Percentiles rank a stretch among this genome's conserved stretches.
These are phyloP conservation scores for Colistium nudipinnis DNA, from an alignment of 2,113 vertebrate species.

Conservation along the genomic window DNA sequence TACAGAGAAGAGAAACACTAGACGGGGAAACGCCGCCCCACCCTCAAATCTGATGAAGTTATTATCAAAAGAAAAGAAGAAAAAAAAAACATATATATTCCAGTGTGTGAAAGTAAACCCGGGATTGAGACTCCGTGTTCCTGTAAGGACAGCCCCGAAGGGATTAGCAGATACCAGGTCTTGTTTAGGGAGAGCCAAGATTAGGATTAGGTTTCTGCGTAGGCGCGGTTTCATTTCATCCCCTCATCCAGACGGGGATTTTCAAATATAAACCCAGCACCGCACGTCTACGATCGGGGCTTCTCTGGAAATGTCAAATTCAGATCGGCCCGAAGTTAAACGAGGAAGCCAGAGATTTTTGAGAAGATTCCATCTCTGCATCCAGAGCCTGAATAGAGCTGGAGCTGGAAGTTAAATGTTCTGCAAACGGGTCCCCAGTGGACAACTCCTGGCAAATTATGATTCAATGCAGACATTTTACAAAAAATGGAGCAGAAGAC, in stretches of 20 bases:
- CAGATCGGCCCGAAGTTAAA: constrained; percentile 16
- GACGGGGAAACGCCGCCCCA: constrained; percentile 25
- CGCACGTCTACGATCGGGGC: not conserved
- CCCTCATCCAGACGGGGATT: constrained; percentile 8
- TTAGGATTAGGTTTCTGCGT: constrained; percentile 66
- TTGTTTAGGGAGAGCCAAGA: constrained; percentile 49
- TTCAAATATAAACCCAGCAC: constrained; percentile 3
- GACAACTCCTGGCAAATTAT: not conserved
- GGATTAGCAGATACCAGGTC: constrained; percentile 42
- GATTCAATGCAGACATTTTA: not conserved
- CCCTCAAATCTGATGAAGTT: constrained; percentile 41
- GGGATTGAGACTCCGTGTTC: constrained; percentile 31
- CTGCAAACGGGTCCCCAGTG: no score
- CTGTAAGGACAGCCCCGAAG: constrained; percentile 23
- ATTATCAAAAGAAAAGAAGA: constrained; percentile 47
- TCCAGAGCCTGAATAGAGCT: not conserved
- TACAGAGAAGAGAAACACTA: constrained; percentile 52
- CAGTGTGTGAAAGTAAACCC: constrained; percentile 41
- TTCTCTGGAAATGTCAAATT: constrained; percentile 1
- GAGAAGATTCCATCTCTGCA: not conserved
- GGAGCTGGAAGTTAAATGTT: not conserved
- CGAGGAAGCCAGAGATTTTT: constrained; percentile 7
- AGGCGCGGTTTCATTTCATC: constrained; percentile 52
- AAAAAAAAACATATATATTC: constrained; percentile 30
- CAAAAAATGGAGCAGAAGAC: not conserved